These are phyloP conservation scores for Gymnarchus niloticus DNA, from an alignment of 2,113 vertebrate species.

Conservation along the genomic window DNA sequence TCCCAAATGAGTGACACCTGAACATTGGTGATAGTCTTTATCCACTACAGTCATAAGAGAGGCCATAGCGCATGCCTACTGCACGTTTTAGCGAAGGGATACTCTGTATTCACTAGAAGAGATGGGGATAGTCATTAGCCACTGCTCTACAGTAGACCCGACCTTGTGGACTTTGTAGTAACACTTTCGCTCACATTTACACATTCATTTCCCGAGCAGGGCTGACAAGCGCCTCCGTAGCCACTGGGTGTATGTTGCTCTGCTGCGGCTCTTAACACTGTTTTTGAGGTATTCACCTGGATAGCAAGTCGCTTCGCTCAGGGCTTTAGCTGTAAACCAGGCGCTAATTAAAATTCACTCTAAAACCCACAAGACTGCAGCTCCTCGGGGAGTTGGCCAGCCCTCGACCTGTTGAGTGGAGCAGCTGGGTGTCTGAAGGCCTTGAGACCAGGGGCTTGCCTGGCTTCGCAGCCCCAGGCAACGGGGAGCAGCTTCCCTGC, in stretches of 20 bases:
- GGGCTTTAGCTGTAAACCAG: not conserved
- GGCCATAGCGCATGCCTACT: not conserved
- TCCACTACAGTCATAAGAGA: not conserved
- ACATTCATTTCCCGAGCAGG: not conserved
- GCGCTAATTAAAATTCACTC: no score
- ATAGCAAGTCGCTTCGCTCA: not conserved
- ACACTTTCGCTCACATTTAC: not conserved
- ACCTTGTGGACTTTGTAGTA: not conserved
- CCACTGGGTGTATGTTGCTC: not conserved
- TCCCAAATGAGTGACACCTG: no score
- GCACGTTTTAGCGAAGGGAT: not conserved
- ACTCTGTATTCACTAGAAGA: not conserved
- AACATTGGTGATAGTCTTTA: no score
- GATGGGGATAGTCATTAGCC: not conserved
- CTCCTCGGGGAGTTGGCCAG: not conserved
- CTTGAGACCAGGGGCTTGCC: constrained; percentile 10
- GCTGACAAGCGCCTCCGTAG: not conserved
- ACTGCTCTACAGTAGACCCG: not conserved
- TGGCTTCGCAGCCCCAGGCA: not conserved
- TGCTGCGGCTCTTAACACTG: no score
- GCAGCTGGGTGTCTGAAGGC: not conserved
- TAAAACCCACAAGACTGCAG: not conserved
- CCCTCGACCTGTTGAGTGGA: not conserved
- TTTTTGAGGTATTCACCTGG: not conserved
- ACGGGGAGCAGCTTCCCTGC: constrained; percentile 15